Evolutionary conservation across 2,797 vertebrate genomes (phyloP), one percentile per base, ranked within the genome.

Genomic region (Halcyon chelicuti): DNA sequence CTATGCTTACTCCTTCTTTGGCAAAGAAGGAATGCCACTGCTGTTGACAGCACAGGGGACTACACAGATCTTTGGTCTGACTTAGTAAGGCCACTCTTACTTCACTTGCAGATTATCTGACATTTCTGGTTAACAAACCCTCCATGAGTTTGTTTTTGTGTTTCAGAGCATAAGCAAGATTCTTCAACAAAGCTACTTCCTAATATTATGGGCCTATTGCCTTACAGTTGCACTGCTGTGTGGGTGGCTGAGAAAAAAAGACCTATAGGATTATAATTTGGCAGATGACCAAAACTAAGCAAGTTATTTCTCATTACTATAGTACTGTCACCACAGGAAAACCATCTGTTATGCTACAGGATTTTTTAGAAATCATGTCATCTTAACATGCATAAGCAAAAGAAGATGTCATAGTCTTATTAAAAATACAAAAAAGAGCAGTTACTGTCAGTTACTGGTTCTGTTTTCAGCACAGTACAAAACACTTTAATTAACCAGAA

Each of bases 321-420:
- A 91, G 80, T 9, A 67, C 28, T 52, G 33, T 46, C 87, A 79
- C 79, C 86, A 88, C 73, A 86, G 76, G 63, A 88, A 91, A 90
- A 67, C 90, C 76, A 93, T 90, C 86, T 92, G 88, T 55, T 90
- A 88, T 6, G 1, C 91, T 46, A 71, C 23, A 88, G 60, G 82
- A 90, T 31, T 35, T 84, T 65, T 79, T 4, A 86, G 57, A 88
- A 90, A 57, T 58, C 28, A 2, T 86, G 37, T 74, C 61, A 89
- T 67, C 76, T 46, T 73, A 78, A 72, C 18, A 31, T 0, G 35
- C n/a, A 42, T 7, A 78, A 86, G 40, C 49, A 95, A 90, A 93
- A 70, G 54, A 63, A 42, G 21, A 19, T 37, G 35, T 0, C n/a
- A 42, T 9, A 49, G 73, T 33, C 71, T 58, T 65, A 92, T 22